Conservation (phyloP, 2,113 vertebrate genomes). For the Delphinapterus leucas region DNA sequence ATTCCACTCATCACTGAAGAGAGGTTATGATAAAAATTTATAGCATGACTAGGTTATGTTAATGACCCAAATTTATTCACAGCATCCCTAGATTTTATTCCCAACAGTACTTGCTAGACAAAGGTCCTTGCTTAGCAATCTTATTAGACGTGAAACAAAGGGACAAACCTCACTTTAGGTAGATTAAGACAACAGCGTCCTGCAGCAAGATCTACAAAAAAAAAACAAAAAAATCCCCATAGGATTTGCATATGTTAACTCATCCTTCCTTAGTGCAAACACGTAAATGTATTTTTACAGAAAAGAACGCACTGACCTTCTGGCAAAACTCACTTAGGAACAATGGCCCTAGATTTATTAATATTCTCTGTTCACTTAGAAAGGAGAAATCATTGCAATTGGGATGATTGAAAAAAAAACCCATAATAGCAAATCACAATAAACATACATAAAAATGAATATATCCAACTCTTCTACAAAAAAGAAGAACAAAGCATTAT, state of each 20-base stretch:
- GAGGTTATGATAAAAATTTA: slow-evolving; percentile 1
- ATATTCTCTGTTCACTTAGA: background rate
- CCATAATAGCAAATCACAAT: background rate
- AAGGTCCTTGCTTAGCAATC: slow-evolving; percentile 36
- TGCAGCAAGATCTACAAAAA: background rate
- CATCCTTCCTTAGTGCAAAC: background rate
- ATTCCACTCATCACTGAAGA: background rate
- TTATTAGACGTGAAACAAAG: slow-evolving; percentile 42
- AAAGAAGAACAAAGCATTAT: background rate
- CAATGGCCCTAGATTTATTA: background rate
- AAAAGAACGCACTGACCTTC: background rate
- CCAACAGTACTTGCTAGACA: background rate
- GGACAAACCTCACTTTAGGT: background rate
- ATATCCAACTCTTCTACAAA: background rate
- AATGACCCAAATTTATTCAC: slow-evolving; percentile 26
- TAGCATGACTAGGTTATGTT: background rate
- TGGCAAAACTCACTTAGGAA: slow-evolving; percentile 20
- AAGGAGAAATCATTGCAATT: background rate
- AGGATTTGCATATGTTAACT: slow-evolving; percentile 47
- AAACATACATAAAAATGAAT: background rate
- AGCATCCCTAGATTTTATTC: background rate
- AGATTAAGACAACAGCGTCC: slow-evolving; percentile 20
- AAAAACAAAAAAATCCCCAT: no score
- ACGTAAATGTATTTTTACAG: slow-evolving; percentile 28
- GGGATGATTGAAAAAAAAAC: background rate